Evolutionary conservation across 2,113 vertebrate species (phyloP).

Genomic region (Dendrocopos noguchii): DNA sequence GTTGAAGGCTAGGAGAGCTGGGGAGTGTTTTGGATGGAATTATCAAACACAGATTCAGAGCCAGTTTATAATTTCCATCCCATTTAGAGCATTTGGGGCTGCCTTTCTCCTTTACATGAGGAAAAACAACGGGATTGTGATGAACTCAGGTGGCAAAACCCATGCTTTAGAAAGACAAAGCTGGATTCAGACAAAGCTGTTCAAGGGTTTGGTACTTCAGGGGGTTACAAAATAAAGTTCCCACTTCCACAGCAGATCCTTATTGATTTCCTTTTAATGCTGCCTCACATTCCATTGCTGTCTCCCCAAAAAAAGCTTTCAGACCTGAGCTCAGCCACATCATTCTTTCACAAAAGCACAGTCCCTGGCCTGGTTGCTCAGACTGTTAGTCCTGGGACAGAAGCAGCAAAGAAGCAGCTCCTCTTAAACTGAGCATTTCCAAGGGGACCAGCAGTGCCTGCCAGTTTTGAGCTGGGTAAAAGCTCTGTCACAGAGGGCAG

Average conservation of each 20-base stretch:
- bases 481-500: not conserved
- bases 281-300: not conserved
- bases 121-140: not conserved
- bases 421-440: not conserved
- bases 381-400: not conserved
- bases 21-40: not conserved
- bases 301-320: too few relatives aligned
- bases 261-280: not conserved
- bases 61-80: not conserved
- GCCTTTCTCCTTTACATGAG: not conserved
- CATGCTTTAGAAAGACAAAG: not conserved
- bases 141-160: not conserved
- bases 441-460: not conserved
- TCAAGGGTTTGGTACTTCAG: not conserved
- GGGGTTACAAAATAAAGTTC: not conserved
- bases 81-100: not conserved
- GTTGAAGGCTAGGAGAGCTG: not conserved
- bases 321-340: not conserved
- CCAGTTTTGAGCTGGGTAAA: not conserved
- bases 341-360: not conserved
- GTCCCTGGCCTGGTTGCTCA: not conserved
- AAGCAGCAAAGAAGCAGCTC: not conserved
- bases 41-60: not conserved
- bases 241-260: not conserved
- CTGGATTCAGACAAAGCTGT: not conserved